A percentile compares a stretch with the other conserved stretches of the same genome.
phyloP scores from a whole-genome alignment of 1,140 invertebrate genomes.

The Drosophila asahinai region DNA sequence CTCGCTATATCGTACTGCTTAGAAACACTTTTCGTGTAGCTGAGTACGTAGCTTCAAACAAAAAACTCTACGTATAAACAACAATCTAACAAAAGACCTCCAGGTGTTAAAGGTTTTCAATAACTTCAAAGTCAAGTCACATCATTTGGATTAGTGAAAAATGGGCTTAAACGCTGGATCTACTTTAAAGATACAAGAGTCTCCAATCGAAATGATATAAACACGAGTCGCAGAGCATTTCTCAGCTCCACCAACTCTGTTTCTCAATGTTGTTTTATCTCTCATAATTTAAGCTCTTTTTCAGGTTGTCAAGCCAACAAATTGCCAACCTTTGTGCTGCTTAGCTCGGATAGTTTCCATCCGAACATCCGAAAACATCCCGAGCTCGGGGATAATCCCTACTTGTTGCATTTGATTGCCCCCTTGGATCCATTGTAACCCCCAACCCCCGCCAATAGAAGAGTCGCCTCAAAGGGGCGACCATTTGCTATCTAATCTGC shows the following conservation, averaged over 20 bases:
- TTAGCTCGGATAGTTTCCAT: slow-evolving; percentile 13
- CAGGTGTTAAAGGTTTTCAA: background rate
- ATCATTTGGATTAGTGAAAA: slow-evolving; percentile 11
- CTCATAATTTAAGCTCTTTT: slow-evolving; percentile 43
- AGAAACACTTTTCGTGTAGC: too few relatives aligned
- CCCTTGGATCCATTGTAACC: slow-evolving; percentile 28
- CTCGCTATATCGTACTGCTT: too few relatives aligned
- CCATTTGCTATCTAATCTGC: slow-evolving; percentile 76
- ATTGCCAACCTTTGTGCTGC: slow-evolving; percentile 51
- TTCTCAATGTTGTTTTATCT: slow-evolving; percentile 14
- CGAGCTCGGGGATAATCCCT: slow-evolving; percentile 51
- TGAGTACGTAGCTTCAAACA: too few relatives aligned
- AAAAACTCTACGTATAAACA: background rate
- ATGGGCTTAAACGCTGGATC: background rate
- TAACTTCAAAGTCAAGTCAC: background rate
- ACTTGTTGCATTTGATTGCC: slow-evolving; percentile 53
- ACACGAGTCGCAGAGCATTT: slow-evolving; percentile 10
- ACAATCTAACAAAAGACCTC: background rate
- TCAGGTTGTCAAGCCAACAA: slow-evolving; percentile 42
- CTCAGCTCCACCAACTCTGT: background rate
- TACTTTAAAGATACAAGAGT: background rate
- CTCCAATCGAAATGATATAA: background rate
- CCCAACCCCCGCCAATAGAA: background rate
- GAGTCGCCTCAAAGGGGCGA: slow-evolving; percentile 39
- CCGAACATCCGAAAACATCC: slow-evolving; percentile 26